Conservation (phyloP, 2,797 vertebrate species). For the Coluber constrictor region DNA sequence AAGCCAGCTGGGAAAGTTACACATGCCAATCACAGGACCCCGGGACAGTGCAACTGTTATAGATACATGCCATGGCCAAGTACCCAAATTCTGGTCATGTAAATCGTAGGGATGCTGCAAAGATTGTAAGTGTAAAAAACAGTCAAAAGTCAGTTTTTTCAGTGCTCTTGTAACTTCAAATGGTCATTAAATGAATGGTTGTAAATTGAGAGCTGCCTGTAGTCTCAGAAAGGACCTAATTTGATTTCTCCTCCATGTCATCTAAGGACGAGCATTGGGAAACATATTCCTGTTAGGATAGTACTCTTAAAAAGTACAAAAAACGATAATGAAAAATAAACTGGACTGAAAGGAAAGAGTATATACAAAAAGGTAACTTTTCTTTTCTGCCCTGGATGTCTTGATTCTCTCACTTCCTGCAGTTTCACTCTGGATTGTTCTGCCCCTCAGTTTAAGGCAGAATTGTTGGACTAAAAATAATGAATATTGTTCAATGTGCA, state of each 20-base stretch:
- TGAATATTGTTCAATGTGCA: background rate
- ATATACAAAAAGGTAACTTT: background rate
- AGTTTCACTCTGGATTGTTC: background rate
- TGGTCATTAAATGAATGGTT: background rate
- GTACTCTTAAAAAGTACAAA: background rate
- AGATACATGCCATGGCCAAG: background rate
- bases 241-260: background rate
- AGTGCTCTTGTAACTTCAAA: background rate
- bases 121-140: background rate
- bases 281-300: background rate
- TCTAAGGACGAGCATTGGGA: background rate
- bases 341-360: background rate
- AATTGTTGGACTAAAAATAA: background rate
- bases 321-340: background rate
- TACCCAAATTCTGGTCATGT: background rate
- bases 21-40: background rate
- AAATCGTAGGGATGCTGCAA: background rate
- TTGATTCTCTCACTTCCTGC: background rate
- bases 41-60: background rate
- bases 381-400: background rate
- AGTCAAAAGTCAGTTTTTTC: background rate
- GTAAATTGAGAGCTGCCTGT: background rate
- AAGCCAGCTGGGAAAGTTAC: background rate
- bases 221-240: background rate
- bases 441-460: background rate